These are phyloP conservation scores for Caenorhabditis sp. DNA, from an alignment of 2,888 invertebrate genomes.

Conservation along the genomic window DNA sequence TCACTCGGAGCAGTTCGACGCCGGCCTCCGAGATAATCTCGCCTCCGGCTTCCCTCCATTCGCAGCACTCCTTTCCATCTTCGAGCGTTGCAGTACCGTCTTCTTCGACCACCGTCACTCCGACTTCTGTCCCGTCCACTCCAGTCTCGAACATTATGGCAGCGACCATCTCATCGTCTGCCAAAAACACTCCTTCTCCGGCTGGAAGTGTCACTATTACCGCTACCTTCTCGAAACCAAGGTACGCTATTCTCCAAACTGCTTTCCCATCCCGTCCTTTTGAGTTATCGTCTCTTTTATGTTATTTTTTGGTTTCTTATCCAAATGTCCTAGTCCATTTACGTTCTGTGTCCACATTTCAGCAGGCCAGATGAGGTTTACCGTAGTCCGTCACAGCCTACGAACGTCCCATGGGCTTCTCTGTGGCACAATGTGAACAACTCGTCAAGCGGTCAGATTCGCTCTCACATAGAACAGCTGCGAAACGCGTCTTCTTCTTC, in stretches of 20 bases:
- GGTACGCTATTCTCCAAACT: slow-evolving; percentile 48
- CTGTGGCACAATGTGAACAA: slow-evolving; percentile 58
- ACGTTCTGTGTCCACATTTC: slow-evolving; percentile 7
- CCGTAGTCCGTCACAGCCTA: slow-evolving; percentile 60
- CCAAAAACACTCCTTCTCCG: slow-evolving; percentile 59
- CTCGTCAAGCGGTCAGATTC: slow-evolving; percentile 39
- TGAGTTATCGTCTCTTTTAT: slow-evolving; percentile 7
- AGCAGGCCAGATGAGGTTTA: slow-evolving; percentile 29
- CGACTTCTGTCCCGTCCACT: slow-evolving; percentile 31
- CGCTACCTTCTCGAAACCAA: slow-evolving; percentile 61
- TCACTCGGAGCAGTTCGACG: slow-evolving; percentile 40
- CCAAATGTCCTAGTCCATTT: slow-evolving; percentile 4
- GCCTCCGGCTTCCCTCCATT: slow-evolving; percentile 33
- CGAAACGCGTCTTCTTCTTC: slow-evolving; percentile 45
- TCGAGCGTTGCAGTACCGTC: slow-evolving; percentile 17
- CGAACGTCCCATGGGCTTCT: slow-evolving; percentile 62
- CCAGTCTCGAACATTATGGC: slow-evolving; percentile 39
- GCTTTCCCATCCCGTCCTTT: not conserved
- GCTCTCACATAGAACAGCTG: slow-evolving; percentile 43
- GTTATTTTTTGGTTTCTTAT: slow-evolving; percentile 13
- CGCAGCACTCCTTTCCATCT: slow-evolving; percentile 33
- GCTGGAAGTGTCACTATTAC: slow-evolving; percentile 53
- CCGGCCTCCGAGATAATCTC: slow-evolving; percentile 49
- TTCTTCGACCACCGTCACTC: slow-evolving; percentile 9
- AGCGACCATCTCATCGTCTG: slow-evolving; percentile 46